phyloP scores from a whole-genome alignment of 2,113 vertebrate species.

The Butastur rufipennis region DNA sequence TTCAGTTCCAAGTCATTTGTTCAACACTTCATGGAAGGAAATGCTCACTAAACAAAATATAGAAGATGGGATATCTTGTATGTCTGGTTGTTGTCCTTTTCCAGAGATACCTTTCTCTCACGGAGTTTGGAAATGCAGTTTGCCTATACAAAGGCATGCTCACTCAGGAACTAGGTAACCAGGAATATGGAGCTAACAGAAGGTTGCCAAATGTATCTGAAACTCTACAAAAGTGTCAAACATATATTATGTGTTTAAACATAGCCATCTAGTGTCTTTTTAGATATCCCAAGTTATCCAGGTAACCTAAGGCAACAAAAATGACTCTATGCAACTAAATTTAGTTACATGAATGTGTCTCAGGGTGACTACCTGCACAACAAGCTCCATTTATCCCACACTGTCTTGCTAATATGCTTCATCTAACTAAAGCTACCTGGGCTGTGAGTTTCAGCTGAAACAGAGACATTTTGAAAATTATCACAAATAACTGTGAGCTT shows the following conservation, averaged over 20 bases:
- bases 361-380: background rate
- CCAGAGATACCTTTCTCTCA: background rate
- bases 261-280: background rate
- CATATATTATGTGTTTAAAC: background rate
- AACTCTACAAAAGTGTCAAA: background rate
- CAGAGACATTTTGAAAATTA: background rate
- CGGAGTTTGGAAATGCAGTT: background rate
- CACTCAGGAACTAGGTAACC: background rate
- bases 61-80: background rate
- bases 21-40: background rate
- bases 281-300: background rate
- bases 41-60: background rate
- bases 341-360: background rate
- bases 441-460: background rate
- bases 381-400: background rate
- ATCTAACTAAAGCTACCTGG: background rate
- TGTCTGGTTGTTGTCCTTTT: background rate
- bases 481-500: background rate
- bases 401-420: accelerated
- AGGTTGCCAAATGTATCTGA: background rate
- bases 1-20: background rate
- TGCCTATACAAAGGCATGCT: background rate
- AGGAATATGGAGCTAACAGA: background rate
- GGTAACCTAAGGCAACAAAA: background rate
- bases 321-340: background rate